Evolutionary conservation across 2,888 invertebrate genomes (phyloP).

Genomic region (Coremacera marginata): DNA sequence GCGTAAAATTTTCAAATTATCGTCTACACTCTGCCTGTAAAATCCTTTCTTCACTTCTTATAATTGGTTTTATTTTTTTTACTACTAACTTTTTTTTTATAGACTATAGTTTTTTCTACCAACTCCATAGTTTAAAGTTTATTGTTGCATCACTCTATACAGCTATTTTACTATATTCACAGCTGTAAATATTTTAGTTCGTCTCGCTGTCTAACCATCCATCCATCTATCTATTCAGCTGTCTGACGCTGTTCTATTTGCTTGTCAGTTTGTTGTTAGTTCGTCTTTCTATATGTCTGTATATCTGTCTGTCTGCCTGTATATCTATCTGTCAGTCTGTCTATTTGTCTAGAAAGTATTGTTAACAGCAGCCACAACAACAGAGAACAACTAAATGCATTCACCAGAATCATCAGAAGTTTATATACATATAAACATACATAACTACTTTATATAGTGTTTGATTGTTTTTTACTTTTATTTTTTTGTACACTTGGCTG

Average conservation of each 20-base stretch:
- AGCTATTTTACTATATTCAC: no score
- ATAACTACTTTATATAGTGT: not conserved
- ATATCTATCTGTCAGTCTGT: not conserved
- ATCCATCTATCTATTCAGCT: not conserved
- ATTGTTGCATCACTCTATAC: no score
- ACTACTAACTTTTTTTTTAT: no score
- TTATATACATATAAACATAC: not conserved
- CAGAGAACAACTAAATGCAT: not conserved
- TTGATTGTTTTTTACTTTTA: not conserved
- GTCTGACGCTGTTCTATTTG: not conserved
- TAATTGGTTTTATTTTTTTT: no score
- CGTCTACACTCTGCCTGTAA: no score
- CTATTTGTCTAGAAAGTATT: not conserved
- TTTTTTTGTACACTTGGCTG: not conserved
- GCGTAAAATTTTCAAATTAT: no score
- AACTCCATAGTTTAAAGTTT: no score
- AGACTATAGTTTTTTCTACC: no score
- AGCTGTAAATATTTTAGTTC: not conserved
- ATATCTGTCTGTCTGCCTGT: not conserved
- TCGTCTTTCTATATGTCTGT: not conserved
- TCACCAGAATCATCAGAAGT: not conserved
- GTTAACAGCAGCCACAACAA: conserved; percentile 1
- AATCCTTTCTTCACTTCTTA: no score
- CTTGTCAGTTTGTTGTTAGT: not conserved
- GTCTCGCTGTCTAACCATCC: not conserved